Evolutionary conservation across 2,888 invertebrate genomes (phyloP).

Genomic region (Vanessa cardui): DNA sequence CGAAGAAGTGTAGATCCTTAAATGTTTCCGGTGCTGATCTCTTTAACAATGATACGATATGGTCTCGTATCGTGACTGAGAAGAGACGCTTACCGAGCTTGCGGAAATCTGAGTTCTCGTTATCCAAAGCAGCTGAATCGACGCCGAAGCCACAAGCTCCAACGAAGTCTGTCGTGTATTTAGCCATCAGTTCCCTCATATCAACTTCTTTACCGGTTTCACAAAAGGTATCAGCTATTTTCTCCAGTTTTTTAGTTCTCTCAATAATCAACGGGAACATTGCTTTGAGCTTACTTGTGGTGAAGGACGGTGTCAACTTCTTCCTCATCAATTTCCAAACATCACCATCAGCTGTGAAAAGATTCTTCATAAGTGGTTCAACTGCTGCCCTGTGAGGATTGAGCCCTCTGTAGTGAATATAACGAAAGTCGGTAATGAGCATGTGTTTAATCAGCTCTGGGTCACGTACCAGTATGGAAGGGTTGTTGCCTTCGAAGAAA

Average conservation of each 20-base stretch:
- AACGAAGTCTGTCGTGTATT: conserved; percentile 55
- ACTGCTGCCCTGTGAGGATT: conserved; percentile 41
- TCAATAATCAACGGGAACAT: conserved; percentile 53
- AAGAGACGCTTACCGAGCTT: conserved; percentile 41
- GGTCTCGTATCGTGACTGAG: conserved; percentile 40
- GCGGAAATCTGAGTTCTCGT: conserved; percentile 49
- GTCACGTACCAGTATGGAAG: conserved; percentile 48
- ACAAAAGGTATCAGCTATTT: conserved; percentile 41
- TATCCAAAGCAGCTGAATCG: conserved; percentile 48
- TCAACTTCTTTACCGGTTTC: conserved; percentile 45
- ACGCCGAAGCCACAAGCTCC: conserved; percentile 55
- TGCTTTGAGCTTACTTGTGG: conserved; percentile 28
- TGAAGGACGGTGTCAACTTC: conserved; percentile 53
- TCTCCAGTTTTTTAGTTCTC: conserved; percentile 45
- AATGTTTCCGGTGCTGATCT: conserved; percentile 44
- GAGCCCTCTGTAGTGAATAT: conserved; percentile 48
- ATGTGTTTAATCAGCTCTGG: conserved; percentile 50
- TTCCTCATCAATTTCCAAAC: conserved; percentile 54
- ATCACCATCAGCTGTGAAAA: conserved; percentile 52
- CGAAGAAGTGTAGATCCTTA: conserved; percentile 39
- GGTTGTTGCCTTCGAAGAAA: conserved; percentile 44
- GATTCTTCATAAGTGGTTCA: conserved; percentile 49
- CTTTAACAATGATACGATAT: conserved; percentile 42
- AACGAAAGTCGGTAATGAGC: conserved; percentile 46
- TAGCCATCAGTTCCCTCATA: conserved; percentile 50